Conservation (phyloP, 2,888 invertebrate genomes). For the Dasysyrphus albostriatus region DNA sequence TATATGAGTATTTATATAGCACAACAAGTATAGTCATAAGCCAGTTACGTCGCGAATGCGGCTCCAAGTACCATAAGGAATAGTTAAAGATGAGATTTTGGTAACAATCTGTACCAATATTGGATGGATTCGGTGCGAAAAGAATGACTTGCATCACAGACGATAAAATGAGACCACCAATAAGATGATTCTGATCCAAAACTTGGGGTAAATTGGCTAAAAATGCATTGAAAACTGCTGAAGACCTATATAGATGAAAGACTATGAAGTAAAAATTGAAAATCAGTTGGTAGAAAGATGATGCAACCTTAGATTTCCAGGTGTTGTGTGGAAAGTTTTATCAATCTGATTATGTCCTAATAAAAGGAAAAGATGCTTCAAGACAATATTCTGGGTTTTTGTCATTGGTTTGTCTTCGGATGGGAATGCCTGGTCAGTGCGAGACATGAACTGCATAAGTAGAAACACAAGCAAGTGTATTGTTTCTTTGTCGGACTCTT, state of each 20-base stretch:
- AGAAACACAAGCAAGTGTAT: constrained; percentile 96
- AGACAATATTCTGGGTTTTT: constrained; percentile 93
- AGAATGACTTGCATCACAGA: constrained; percentile 92
- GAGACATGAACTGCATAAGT: constrained; percentile 98
- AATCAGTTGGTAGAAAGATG: not conserved
- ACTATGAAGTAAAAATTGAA: not conserved
- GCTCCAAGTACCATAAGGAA: constrained; percentile 94
- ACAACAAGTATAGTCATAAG: constrained; percentile 96
- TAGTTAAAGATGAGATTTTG: constrained; percentile 87
- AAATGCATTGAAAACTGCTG: constrained; percentile 98
- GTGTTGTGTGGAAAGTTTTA: constrained; percentile 95
- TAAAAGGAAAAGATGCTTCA: constrained; percentile 95
- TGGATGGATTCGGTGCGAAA: constrained; percentile 92
- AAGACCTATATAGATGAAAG: constrained; percentile 87
- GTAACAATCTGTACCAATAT: constrained; percentile 85
- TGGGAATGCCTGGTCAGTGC: constrained; percentile 92
- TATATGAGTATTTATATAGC: constrained; percentile 96
- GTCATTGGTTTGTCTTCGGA: constrained; percentile 93
- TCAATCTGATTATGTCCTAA: constrained; percentile 97
- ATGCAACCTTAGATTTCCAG: constrained; percentile 90
- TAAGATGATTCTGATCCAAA: constrained; percentile 97
- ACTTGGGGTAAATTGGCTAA: constrained; percentile 96
- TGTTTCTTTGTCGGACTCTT: constrained; percentile 97
- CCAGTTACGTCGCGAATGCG: constrained; percentile 95
- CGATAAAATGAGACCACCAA: constrained; percentile 95